Percentiles rank a stretch among this genome's conserved stretches.
Conservation (phyloP, 2,888 invertebrate species). For the Eugnorisma glareosa region DNA sequence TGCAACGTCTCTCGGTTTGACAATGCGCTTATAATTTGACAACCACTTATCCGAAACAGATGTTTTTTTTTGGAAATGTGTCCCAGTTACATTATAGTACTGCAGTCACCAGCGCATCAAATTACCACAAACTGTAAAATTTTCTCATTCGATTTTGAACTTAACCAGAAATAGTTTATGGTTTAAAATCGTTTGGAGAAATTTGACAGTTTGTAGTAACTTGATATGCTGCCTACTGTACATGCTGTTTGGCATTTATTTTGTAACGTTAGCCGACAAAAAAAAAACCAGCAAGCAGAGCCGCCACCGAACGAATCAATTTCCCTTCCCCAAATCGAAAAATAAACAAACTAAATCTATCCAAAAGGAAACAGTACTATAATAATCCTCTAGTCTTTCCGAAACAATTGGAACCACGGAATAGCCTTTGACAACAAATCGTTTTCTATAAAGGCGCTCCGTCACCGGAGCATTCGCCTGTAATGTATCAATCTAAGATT, state of each 20-base stretch:
- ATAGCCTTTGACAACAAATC: slow-evolving; percentile 46
- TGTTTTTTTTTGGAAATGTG: neutral
- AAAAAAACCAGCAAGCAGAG: too few relatives aligned
- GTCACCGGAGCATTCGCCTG: neutral
- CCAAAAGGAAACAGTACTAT: slow-evolving; percentile 26
- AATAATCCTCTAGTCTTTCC: slow-evolving; percentile 23
- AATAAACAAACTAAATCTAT: slow-evolving; percentile 26
- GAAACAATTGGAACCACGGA: slow-evolving; percentile 38
- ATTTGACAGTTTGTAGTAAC: too few relatives aligned
- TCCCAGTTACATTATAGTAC: neutral
- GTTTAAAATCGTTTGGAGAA: too few relatives aligned
- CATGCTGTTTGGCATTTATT: neutral
- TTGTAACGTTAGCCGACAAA: neutral
- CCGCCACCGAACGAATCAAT: neutral
- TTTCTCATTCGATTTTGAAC: too few relatives aligned
- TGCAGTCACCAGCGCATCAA: too few relatives aligned
- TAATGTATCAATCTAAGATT: neutral
- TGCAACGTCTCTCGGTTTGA: neutral
- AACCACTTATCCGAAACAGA: neutral
- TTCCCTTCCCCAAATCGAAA: neutral
- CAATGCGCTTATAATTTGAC: neutral
- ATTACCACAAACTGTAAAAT: too few relatives aligned
- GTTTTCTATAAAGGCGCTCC: slow-evolving; percentile 17
- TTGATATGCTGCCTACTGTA: too few relatives aligned
- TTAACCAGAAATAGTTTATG: too few relatives aligned